Evolutionary conservation across 2,113 vertebrate species (phyloP).

Genomic region (Ginglymostoma cirratum): DNA sequence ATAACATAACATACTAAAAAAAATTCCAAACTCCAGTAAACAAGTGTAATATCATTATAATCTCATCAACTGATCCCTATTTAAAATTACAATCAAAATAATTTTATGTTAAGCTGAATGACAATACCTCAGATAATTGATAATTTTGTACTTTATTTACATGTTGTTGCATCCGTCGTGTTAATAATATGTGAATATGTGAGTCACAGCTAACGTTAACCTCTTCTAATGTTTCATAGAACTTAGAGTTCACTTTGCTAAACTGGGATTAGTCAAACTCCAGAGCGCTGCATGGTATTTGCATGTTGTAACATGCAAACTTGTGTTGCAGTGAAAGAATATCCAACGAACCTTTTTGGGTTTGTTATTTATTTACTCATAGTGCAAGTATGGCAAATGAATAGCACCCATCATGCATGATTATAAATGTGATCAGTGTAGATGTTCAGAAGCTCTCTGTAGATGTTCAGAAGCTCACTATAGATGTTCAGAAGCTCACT

Average conservation of each 20-base stretch:
- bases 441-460: not conserved
- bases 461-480: not conserved
- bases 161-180: not conserved
- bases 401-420: not conserved
- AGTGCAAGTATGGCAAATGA: not conserved
- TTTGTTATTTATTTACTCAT: slow-evolving; percentile 19
- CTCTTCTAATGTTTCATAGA: not conserved
- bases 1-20: not conserved
- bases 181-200: not conserved
- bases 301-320: not conserved
- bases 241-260: slow-evolving; percentile 1
- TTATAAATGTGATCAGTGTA: not conserved
- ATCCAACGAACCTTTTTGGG: not conserved
- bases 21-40: not conserved
- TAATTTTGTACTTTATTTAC: not conserved
- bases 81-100: not conserved
- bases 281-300: not conserved
- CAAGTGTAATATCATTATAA: not conserved
- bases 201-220: not conserved
- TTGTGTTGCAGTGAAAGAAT: not conserved
- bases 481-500: not conserved
- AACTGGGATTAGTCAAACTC: not conserved
- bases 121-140: not conserved
- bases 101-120: not conserved
- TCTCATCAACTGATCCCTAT: not conserved